These are phyloP conservation scores for Pristionchus arcanus DNA, from an alignment of 2,888 invertebrate genomes.

Conservation along the genomic window DNA sequence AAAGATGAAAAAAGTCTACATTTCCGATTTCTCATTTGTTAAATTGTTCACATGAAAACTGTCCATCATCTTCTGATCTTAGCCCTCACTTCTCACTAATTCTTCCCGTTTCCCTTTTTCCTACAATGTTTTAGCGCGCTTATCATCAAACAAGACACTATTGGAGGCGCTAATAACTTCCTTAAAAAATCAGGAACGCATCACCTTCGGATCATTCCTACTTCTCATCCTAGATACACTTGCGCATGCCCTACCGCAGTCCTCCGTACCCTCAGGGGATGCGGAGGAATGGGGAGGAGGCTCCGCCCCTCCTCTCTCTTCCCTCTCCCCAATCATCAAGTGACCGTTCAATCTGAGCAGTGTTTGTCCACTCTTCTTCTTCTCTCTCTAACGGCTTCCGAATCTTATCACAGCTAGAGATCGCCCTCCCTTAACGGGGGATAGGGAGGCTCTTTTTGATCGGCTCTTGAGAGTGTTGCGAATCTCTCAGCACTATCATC, in stretches of 20 bases:
- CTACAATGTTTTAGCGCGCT: too few species aligned
- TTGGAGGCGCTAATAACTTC: neutral
- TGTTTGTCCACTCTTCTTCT: constrained; percentile 10
- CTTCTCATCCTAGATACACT: too few species aligned
- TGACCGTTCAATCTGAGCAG: constrained; percentile 25
- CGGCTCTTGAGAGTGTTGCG: neutral
- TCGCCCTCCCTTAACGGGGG: neutral
- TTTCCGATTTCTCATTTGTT: too few species aligned
- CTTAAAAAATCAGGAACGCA: neutral
- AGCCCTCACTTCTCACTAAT: neutral
- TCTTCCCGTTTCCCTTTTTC: constrained; percentile 5
- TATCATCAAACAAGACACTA: constrained; percentile 26
- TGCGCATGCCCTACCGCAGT: neutral
- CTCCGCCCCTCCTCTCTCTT: neutral
- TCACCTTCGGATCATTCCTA: neutral
- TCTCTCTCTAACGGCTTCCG: constrained; percentile 34
- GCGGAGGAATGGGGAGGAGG: too few species aligned
- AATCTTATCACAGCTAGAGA: constrained; percentile 46
- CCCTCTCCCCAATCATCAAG: neutral
- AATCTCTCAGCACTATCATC: too few species aligned
- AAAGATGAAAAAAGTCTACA: too few species aligned
- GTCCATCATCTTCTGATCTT: neutral
- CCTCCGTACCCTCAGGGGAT: neutral
- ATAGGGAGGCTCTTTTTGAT: constrained; percentile 14
- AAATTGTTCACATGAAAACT: too few species aligned